These are phyloP conservation scores for Gadus chalcogrammus DNA, from an alignment of 2,113 vertebrate genomes.

Conservation along the genomic window DNA sequence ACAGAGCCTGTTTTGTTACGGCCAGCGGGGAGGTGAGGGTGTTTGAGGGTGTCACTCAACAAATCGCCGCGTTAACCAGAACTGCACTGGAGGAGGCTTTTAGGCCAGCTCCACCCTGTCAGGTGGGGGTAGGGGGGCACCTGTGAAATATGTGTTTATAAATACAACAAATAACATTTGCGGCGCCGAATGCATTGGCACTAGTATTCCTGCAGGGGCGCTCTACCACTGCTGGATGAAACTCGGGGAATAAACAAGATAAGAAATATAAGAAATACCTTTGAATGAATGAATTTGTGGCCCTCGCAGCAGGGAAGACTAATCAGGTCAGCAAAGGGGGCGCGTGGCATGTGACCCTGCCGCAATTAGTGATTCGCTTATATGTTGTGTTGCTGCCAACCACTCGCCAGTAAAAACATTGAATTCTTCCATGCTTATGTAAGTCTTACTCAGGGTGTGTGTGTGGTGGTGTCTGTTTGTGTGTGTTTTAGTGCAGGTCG, in stretches of 20 bases:
- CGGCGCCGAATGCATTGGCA: too few relatives aligned
- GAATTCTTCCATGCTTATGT: too few relatives aligned
- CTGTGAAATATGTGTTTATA: neutral
- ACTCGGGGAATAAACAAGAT: neutral
- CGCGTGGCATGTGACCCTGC: too few relatives aligned
- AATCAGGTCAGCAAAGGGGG: too few relatives aligned
- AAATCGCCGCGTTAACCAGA: slow-evolving; percentile 36
- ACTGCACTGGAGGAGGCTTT: slow-evolving; percentile 27
- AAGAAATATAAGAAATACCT: neutral
- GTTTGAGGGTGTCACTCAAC: slow-evolving; percentile 61
- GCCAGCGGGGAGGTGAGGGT: slow-evolving; percentile 12
- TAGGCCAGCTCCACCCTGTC: slow-evolving; percentile 20
- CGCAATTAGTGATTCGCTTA: too few relatives aligned
- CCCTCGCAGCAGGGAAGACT: too few relatives aligned
- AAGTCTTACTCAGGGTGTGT: neutral
- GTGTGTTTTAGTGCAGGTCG: slow-evolving; percentile 8
- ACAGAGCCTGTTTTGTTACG: slow-evolving; percentile 64
- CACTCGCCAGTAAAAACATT: too few relatives aligned
- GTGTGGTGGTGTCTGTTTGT: neutral
- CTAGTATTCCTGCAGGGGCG: too few relatives aligned
- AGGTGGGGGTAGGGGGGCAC: neutral
- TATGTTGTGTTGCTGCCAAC: too few relatives aligned
- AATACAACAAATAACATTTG: too few relatives aligned
- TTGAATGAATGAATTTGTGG: neutral
- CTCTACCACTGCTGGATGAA: too few relatives aligned